Base-by-base conservation (phyloP, 2,888 invertebrate genomes). In the Orchesellides sinensis region DNA sequence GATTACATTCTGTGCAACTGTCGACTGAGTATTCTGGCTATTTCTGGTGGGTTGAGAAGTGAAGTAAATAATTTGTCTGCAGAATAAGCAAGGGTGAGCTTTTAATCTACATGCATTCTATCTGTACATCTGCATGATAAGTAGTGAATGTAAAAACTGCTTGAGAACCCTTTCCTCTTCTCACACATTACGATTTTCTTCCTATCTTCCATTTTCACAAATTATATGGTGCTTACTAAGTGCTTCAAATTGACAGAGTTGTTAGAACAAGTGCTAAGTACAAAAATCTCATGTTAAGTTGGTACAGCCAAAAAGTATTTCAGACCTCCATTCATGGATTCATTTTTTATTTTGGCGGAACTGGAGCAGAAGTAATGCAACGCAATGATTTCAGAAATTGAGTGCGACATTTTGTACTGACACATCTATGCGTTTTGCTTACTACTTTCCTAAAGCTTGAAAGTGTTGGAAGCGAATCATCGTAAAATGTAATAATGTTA, bases 1-100 rank as follows among this genome's bases (percentile, higher is more conserved):
- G 79, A 79, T 79, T 79, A 78, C 27, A 66, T 40, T 65, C 45
- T 52, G 70, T 72, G 56, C 54, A 56, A 45, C 29, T 52, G 69
- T 52, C 61, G 52, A 21, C 27, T 49, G 35, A 54, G 49, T 35
- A 40, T 45, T 45, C 29, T 29, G 19, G 17, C 25, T 10, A 25
- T 52, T 49, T 52, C 29, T 8, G 49, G 1, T 47, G 66, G 68
- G 17, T 17, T 17, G 49, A 17, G 49, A n/a, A 63, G 27, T 68
- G 17, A 65, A 8, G 66, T 21, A 32, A 19, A 45, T 25, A 25
- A 66, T 66, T 47, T 47, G 40, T 47, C 45, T 66, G 66, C 47
- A 47, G 45, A 21, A 21, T 12, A 27, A 35, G 17, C 19, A 63
- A n/a, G n/a, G n/a, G n/a, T n/a, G n/a, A n/a, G n/a, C n/a, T n/a